Percentiles rank a stretch among this genome's conserved stretches.
phyloP scores from a whole-genome alignment of 1,140 invertebrate genomes.

The Ips nitidus region DNA sequence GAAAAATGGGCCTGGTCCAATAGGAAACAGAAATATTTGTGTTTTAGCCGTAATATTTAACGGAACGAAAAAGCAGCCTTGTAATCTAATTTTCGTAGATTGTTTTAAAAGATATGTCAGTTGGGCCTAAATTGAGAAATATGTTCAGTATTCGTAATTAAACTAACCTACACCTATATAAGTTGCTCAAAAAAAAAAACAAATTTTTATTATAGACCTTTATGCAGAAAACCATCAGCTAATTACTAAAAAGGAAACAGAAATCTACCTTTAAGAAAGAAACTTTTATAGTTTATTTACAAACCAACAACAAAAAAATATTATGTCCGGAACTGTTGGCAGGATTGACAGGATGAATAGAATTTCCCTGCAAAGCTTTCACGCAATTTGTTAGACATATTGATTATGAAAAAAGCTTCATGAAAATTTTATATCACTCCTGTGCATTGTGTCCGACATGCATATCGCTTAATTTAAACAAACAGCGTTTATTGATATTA shows the following conservation, averaged over 20 bases:
- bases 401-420: conserved; percentile 8
- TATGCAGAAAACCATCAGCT: not conserved
- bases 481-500: too few relatives aligned
- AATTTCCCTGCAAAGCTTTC: conserved; percentile 14
- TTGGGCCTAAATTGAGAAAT: too few relatives aligned
- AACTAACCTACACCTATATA: too few relatives aligned
- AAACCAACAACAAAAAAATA: conserved; percentile 12
- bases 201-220: not conserved
- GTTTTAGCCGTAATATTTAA: conserved; percentile 3
- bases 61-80: conserved; percentile 1
- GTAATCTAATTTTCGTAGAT: not conserved
- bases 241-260: conserved; percentile 5
- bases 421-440: not conserved
- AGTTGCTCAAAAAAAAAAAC: not conserved
- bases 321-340: conserved; percentile 5
- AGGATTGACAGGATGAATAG: conserved; percentile 24
- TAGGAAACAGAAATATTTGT: not conserved
- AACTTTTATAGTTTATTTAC: not conserved
- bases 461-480: too few relatives aligned
- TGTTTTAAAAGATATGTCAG: too few relatives aligned
- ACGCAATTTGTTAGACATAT: conserved; percentile 20
- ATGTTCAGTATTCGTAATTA: too few relatives aligned
- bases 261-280: not conserved
- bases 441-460: not conserved
- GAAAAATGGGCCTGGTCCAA: not conserved